Conservation (phyloP, 2,888 invertebrate genomes). For the Mythimna impura region DNA sequence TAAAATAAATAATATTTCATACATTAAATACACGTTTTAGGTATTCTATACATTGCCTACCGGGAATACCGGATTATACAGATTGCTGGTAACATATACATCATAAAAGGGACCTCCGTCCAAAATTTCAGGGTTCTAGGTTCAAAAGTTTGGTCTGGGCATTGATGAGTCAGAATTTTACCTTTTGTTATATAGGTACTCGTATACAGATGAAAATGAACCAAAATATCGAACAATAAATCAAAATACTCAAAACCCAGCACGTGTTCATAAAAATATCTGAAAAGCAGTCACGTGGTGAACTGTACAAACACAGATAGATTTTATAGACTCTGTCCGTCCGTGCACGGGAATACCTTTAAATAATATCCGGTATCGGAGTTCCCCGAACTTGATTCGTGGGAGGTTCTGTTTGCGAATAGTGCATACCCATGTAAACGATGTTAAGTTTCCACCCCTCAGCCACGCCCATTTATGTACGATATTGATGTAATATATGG, state of each 20-base stretch:
- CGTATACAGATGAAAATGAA: background rate
- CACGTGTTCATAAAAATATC: background rate
- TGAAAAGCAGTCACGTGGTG: background rate
- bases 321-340: background rate
- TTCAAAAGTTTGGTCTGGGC: no score
- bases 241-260: background rate
- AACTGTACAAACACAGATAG: background rate
- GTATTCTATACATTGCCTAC: no score
- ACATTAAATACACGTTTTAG: no score
- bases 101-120: no score
- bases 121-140: no score
- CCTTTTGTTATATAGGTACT: no score
- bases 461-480: slow-evolving; percentile 16
- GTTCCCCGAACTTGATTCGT: slow-evolving; percentile 4
- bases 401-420: slow-evolving; percentile 9
- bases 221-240: background rate
- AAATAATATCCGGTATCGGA: background rate
- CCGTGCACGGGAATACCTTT: background rate
- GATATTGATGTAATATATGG: background rate
- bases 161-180: no score
- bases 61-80: no score
- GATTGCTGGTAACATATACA: no score
- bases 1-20: no score
- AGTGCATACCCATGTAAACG: slow-evolving; percentile 2
- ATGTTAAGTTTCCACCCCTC: slow-evolving; percentile 1